phyloP scores from a whole-genome alignment of 1,140 invertebrate genomes.

The Pteromalus puparum region DNA sequence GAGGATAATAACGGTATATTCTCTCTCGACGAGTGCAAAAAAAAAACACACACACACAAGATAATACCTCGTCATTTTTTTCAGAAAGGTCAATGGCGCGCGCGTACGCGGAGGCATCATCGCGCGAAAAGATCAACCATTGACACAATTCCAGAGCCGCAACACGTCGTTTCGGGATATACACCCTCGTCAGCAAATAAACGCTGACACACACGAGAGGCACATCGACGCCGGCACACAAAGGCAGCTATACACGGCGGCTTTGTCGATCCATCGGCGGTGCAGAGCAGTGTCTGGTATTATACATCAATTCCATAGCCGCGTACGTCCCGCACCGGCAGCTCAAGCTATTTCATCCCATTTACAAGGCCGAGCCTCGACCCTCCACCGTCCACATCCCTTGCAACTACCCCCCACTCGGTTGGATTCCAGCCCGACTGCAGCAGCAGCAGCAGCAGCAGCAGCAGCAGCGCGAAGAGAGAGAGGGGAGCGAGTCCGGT shows the following conservation, averaged over 20 bases:
- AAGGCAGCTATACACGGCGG: background rate
- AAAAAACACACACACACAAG: background rate
- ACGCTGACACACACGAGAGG: background rate
- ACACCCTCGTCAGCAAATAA: background rate
- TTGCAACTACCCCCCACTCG: background rate
- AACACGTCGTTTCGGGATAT: background rate
- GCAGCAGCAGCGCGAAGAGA: too few relatives aligned
- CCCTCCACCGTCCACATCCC: background rate
- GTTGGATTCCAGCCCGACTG: background rate
- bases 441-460: too few relatives aligned
- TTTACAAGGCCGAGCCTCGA: slow-evolving; percentile 47
- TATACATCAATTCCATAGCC: slow-evolving; percentile 19
- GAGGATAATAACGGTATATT: too few relatives aligned
- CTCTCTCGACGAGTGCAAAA: too few relatives aligned
- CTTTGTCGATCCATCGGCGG: background rate
- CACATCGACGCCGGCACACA: background rate
- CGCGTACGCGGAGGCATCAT: background rate
- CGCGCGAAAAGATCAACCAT: background rate
- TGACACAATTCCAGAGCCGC: background rate
- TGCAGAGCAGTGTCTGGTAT: too few relatives aligned
- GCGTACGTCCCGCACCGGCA: background rate
- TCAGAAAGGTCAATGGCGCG: too few relatives aligned
- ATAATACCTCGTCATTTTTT: background rate
- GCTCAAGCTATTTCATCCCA: slow-evolving; percentile 44
- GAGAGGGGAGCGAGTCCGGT: too few relatives aligned